These are phyloP conservation scores for Nansenia antarctica DNA, from an alignment of 2,113 vertebrate genomes.

Conservation along the genomic window DNA sequence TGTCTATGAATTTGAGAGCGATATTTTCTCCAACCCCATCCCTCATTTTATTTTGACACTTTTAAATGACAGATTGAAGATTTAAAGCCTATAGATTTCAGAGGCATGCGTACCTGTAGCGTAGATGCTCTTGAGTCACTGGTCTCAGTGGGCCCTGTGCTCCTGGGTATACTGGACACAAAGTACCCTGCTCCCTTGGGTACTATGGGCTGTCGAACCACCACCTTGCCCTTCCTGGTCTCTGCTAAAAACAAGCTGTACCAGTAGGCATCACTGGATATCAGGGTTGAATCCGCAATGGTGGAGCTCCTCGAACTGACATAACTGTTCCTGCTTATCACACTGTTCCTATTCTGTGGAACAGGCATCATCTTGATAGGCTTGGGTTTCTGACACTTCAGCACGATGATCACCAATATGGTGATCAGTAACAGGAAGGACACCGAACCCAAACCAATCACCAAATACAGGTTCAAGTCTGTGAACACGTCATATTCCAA, in stretches of 20 bases:
- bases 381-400: slow-evolving; percentile 77
- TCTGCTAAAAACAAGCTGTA: slow-evolving; percentile 77
- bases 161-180: slow-evolving; percentile 78
- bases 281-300: slow-evolving; percentile 75
- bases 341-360: slow-evolving; percentile 62
- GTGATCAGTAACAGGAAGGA: slow-evolving; percentile 76
- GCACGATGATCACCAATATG: slow-evolving; percentile 72
- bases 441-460: slow-evolving; percentile 73
- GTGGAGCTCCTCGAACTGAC: slow-evolving; percentile 77
- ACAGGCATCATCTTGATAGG: slow-evolving; percentile 62
- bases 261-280: slow-evolving; percentile 80
- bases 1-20: too few relatives aligned
- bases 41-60: too few relatives aligned
- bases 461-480: slow-evolving; percentile 75
- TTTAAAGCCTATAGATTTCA: too few relatives aligned
- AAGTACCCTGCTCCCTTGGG: slow-evolving; percentile 75
- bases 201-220: slow-evolving; percentile 74
- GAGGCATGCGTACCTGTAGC: slow-evolving; percentile 66
- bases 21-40: too few relatives aligned
- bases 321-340: slow-evolving; percentile 71
- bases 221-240: slow-evolving; percentile 77
- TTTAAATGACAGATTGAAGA: too few relatives aligned
- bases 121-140: slow-evolving; percentile 77
- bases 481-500: slow-evolving; percentile 73
- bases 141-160: slow-evolving; percentile 71